Base-by-base conservation (phyloP, 2,797 vertebrate species). In the Cottoperca gobio region DNA sequence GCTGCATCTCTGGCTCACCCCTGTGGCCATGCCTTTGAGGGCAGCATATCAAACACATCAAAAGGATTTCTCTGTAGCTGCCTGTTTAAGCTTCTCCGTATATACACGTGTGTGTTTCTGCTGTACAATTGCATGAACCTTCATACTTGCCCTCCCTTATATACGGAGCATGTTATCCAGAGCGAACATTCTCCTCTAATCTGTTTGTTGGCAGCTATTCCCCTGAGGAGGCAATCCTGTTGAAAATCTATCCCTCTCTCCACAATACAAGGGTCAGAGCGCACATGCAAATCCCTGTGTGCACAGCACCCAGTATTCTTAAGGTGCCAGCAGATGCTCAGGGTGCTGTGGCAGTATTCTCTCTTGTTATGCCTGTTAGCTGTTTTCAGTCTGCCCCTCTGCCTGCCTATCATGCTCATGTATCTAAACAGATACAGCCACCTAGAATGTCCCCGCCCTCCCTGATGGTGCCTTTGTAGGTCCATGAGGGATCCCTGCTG, bases 21-120 rank as follows among this genome's bases (percentile, higher is more conserved):
- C 68, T 59, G 62, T 62, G 71, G 85, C 69, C 23, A 2, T 55
- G 52, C 76, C 75, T 89, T 75, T 84, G 81, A 81, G 70, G 52
- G 68, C 74, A 72, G 68, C 43, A 23, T 64, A 77, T 86, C 79
- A 80, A 71, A 82, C 67, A 53, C 71, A 70, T 87, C 78, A 85
- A 80, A 88, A 35, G 43, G 60, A 66, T 33, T 49, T 52, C 42
- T 10, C 53, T 6, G 37, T 14, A 26, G 31, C 54, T 43, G 45
- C 14, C 64, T 70, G 50, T 24, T 74, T 42, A 26, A 69, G 48
- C 52, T 23, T 48, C 46, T 35, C 13, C 11, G 8, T 26, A 23
- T 45, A 16, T 52, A 23, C 50, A 48, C 16, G 6, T 21, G 39
- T 57, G 21, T 66, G 45, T 28, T 43, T 58, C 53, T 62, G 33